Evolutionary conservation across 2,113 vertebrate species (phyloP).

Genomic region (Aspidoscelis tigris): DNA sequence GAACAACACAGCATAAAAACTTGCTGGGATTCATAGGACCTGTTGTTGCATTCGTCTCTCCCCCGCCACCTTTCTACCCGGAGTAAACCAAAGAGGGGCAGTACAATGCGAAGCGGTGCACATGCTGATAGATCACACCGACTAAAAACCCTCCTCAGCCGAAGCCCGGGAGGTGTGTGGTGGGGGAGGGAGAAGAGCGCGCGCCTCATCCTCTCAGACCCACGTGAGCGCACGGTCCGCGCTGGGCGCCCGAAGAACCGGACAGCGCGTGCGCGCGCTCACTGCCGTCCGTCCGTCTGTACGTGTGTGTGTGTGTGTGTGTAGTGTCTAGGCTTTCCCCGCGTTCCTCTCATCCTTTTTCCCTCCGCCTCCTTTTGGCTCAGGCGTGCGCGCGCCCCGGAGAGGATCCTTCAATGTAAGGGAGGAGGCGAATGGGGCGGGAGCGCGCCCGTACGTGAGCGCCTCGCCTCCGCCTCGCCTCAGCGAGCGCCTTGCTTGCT

Average conservation of each 20-base stretch:
- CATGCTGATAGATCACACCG: too few species aligned
- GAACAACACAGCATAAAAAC: too few species aligned
- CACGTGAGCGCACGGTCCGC: background rate
- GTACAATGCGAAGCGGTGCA: too few species aligned
- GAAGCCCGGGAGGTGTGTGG: too few species aligned
- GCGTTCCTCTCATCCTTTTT: background rate
- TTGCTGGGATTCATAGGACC: too few species aligned
- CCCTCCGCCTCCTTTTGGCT: background rate
- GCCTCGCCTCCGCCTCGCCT: background rate
- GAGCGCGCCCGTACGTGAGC: constrained; percentile 9
- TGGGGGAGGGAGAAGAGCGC: too few species aligned
- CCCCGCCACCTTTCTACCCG: too few species aligned
- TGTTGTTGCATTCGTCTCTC: too few species aligned
- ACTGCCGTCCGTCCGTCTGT: background rate
- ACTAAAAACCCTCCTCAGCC: too few species aligned
- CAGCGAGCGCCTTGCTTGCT: background rate
- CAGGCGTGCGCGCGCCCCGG: background rate
- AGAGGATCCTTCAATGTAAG: too few species aligned
- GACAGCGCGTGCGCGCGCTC: background rate
- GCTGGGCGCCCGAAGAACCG: background rate
- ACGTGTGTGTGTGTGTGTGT: background rate
- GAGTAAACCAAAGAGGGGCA: too few species aligned
- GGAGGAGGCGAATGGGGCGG: constrained; percentile 22
- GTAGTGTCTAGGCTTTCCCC: background rate
- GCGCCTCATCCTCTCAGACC: too few species aligned